Evolutionary conservation across 2,113 vertebrate genomes (phyloP).

Genomic region (Epinephelus lanceolatus): DNA sequence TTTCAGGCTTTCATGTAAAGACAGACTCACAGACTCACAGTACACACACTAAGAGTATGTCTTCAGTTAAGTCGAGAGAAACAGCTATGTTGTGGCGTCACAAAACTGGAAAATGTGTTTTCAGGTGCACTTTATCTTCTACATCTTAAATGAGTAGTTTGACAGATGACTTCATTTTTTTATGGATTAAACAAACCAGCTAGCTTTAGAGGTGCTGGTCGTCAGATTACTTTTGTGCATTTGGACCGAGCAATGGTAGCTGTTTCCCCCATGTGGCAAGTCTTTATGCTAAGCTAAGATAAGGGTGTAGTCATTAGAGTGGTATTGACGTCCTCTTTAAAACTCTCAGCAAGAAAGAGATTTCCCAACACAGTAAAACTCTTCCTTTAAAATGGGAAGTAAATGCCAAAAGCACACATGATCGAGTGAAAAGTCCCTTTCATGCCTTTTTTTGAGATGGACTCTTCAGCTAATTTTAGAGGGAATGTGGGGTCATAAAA

Average conservation of each 20-base stretch:
- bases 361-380: too few species aligned
- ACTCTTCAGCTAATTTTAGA: slow-evolving; percentile 39
- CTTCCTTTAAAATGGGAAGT: neutral
- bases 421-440: slow-evolving; percentile 18
- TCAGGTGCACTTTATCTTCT: neutral
- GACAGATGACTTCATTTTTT: too few species aligned
- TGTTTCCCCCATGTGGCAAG: too few species aligned
- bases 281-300: neutral
- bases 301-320: neutral
- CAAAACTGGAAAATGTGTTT: neutral
- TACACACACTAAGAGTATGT: neutral
- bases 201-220: too few species aligned
- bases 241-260: too few species aligned
- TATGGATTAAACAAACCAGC: too few species aligned
- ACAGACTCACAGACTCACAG: neutral
- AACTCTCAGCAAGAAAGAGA: too few species aligned
- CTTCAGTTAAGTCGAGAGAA: neutral
- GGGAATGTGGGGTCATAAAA: slow-evolving; percentile 53
- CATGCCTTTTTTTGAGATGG: neutral
- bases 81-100: neutral
- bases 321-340: too few species aligned
- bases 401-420: neutral
- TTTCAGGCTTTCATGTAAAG: neutral
- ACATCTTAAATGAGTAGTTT: neutral
- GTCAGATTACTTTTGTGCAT: too few species aligned